Conservation (phyloP, 2,797 vertebrate species). For the Acipenser ruthenus region DNA sequence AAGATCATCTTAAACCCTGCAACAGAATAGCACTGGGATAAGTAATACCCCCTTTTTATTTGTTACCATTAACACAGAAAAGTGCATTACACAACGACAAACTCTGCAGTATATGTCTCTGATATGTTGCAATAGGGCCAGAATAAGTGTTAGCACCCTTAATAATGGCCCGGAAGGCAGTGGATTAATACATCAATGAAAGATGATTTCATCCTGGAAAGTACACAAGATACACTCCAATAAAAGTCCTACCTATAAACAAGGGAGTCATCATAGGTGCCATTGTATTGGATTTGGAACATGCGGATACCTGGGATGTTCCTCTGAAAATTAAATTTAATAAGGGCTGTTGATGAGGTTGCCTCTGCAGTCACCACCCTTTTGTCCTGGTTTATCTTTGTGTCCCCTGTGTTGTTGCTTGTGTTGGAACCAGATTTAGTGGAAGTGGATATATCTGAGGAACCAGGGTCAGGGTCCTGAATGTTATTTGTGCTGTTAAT, state of each 20-base stretch:
- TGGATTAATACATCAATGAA: conserved; percentile 11
- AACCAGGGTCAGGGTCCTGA: conserved; percentile 86
- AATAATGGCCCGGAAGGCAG: background rate
- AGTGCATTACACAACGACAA: background rate
- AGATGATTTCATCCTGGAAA: background rate
- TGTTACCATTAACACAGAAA: background rate
- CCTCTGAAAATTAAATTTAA: conserved; percentile 97
- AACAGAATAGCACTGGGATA: conserved; percentile 24
- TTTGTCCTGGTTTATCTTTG: conserved; percentile 82
- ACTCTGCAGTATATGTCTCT: background rate
- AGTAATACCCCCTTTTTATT: conserved; percentile 20
- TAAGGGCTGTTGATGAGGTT: conserved; percentile 84
- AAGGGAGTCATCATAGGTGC: conserved; percentile 93
- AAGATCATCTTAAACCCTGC: conserved; percentile 25
- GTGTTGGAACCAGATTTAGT: conserved; percentile 83
- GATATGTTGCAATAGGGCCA: background rate
- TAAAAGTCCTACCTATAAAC: conserved; percentile 86
- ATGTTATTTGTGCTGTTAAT: conserved; percentile 91
- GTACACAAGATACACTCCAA: background rate
- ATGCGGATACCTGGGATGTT: conserved; percentile 95
- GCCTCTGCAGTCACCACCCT: conserved; percentile 86
- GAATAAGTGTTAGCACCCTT: background rate
- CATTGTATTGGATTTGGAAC: conserved; percentile 99
- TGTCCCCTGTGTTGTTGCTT: conserved; percentile 82
- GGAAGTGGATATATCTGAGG: conserved; percentile 93